A percentile compares a stretch with the other conserved stretches of the same genome.
Conservation (phyloP, 2,888 invertebrate species). For the Clistopyga incitator region DNA sequence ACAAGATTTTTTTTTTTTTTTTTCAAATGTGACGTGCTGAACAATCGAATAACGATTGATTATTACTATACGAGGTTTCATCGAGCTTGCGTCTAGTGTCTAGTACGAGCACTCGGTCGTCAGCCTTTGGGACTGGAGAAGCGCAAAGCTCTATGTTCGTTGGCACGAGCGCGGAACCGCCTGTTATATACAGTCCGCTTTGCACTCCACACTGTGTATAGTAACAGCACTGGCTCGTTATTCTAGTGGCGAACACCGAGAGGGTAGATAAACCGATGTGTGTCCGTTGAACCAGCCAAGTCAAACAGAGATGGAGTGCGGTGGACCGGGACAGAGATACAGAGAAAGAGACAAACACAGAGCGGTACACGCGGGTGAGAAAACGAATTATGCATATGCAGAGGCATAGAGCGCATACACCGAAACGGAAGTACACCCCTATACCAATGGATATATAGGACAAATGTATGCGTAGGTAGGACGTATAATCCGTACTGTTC, state of each 20-base stretch:
- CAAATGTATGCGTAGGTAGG: not conserved
- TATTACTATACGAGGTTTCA: constrained; percentile 4
- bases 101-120: not conserved
- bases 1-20: not conserved
- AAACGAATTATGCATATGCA: constrained; percentile 58
- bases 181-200: not conserved
- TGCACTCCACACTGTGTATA: constrained; percentile 6
- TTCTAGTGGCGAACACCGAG: constrained; percentile 53
- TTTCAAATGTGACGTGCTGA: not conserved
- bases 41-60: not conserved
- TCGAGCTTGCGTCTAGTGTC: not conserved
- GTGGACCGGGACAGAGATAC: constrained; percentile 19
- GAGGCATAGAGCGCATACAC: constrained; percentile 19
- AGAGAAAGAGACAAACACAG: constrained; percentile 47
- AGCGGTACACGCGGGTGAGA: constrained; percentile 38
- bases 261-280: constrained; percentile 57
- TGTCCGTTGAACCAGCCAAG: constrained; percentile 53
- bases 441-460: constrained; percentile 15
- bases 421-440: constrained; percentile 38
- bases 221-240: constrained; percentile 41
- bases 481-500: constrained; percentile 45
- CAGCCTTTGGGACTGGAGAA: constrained; percentile 4
- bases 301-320: constrained; percentile 50
- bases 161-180: constrained; percentile 14
- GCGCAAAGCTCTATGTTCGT: constrained; percentile 24